These are phyloP conservation scores for Acleris literana DNA, from an alignment of 2,888 invertebrate species.

Conservation along the genomic window DNA sequence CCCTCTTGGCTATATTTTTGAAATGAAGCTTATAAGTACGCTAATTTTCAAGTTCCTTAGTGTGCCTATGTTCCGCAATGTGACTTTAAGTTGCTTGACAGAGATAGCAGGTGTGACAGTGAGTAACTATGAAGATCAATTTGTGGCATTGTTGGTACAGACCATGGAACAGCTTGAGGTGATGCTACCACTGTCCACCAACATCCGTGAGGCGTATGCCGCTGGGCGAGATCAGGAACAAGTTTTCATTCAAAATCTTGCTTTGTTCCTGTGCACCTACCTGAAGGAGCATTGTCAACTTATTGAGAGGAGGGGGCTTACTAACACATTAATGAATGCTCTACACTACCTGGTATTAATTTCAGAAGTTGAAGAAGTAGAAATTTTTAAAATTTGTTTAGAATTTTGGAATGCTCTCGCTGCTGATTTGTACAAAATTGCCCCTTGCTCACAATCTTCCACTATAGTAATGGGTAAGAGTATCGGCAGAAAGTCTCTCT, in stretches of 20 bases:
- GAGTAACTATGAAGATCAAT: slow-evolving; percentile 96
- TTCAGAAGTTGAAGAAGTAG: slow-evolving; percentile 99
- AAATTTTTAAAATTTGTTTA: slow-evolving; percentile 99
- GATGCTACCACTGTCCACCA: slow-evolving; percentile 95
- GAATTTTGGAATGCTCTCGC: slow-evolving; percentile 99
- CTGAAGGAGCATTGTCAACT: slow-evolving; percentile 97
- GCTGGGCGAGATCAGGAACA: slow-evolving; percentile 98
- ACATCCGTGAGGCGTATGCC: slow-evolving; percentile 97
- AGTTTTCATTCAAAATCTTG: slow-evolving; percentile 99
- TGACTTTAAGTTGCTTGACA: slow-evolving; percentile 98
- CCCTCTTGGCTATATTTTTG: slow-evolving; percentile 99
- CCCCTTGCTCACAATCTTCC: slow-evolving; percentile 85
- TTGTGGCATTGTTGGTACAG: slow-evolving; percentile 94
- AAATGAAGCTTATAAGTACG: slow-evolving; percentile 97
- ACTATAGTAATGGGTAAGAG: slow-evolving; percentile 70
- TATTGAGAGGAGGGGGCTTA: slow-evolving; percentile 91
- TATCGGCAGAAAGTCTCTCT: slow-evolving; percentile 87
- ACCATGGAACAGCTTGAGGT: slow-evolving; percentile 96
- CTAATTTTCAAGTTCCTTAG: slow-evolving; percentile 98
- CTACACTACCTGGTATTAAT: slow-evolving; percentile 94
- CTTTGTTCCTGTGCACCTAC: slow-evolving; percentile 98
- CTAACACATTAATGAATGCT: slow-evolving; percentile 91
- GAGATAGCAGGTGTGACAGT: slow-evolving; percentile 97
- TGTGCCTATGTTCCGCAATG: slow-evolving; percentile 98
- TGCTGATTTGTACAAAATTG: slow-evolving; percentile 95